Conservation (phyloP, 2,888 invertebrate genomes). For the Rhingia rostrata region DNA sequence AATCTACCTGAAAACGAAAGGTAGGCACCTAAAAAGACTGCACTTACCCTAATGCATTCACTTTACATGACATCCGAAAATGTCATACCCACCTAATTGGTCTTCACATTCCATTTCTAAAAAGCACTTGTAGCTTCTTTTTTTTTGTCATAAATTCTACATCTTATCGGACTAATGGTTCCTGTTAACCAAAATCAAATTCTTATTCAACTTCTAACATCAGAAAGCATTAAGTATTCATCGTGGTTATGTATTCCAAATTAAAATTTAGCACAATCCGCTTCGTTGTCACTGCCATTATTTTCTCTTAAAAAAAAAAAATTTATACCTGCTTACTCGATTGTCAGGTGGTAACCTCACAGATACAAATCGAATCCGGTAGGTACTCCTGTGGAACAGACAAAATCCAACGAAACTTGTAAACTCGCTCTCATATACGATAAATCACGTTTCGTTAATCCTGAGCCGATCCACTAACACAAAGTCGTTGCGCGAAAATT, state of each 20-base stretch:
- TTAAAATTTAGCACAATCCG: constrained; percentile 54
- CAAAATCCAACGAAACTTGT: constrained; percentile 35
- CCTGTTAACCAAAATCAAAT: constrained; percentile 1
- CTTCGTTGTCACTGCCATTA: constrained; percentile 60
- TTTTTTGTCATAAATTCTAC: neutral
- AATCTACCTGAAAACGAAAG: too few species aligned
- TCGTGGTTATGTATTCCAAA: constrained; percentile 56
- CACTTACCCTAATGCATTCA: neutral
- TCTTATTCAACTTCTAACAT: constrained; percentile 30
- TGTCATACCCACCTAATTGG: neutral
- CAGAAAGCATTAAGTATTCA: constrained; percentile 48
- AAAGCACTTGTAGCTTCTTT: neutral
- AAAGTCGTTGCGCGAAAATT: constrained; percentile 45
- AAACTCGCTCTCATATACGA: constrained; percentile 28
- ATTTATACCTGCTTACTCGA: constrained; percentile 64
- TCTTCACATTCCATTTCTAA: constrained; percentile 11
- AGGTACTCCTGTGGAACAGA: neutral
- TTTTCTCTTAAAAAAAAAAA: constrained; percentile 35
- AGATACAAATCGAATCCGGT: constrained; percentile 38
- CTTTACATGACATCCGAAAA: neutral
- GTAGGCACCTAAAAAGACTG: too few species aligned
- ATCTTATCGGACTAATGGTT: constrained; percentile 2
- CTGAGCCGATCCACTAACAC: constrained; percentile 47
- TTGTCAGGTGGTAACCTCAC: constrained; percentile 32
- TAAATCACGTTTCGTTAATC: constrained; percentile 69